Base-by-base conservation (phyloP, 2,797 vertebrate genomes). In the Chrosomus eos region DNA sequence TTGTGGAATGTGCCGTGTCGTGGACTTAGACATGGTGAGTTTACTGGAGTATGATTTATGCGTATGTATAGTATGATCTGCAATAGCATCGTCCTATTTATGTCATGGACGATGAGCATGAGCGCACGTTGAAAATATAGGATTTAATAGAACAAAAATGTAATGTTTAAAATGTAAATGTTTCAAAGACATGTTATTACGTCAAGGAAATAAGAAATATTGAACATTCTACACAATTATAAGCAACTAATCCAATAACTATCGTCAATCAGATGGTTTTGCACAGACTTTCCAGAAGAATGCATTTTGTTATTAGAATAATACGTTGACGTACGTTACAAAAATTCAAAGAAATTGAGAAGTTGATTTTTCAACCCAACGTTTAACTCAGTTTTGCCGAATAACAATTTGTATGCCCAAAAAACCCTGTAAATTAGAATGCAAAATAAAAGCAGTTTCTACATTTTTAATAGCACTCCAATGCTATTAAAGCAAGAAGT, bases 11-110 rank as follows among this genome's bases (percentile, higher is more conserved):
- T 84, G 11, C 93, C 92, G 80, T 92, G 88, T 76, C 91, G 95
- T 68, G 94, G 94, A 13, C 55, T 96, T 80, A 93, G 95, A 3
- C 89, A 94, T 80, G 95, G 95, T 95, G 86, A 92, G 90, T 80
- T 8, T 74, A n/a, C 5, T 18, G 11, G n/a, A 38, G 5, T 62
- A 23, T 51, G 21, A 10, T 48, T 5, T 21, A n/a, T n/a, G n/a
- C n/a, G n/a, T n/a, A n/a, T n/a, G n/a, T n/a, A n/a, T n/a, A n/a
- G n/a, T n/a, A n/a, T n/a, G n/a, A n/a, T 21, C 23, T 78, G 62
- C 16, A 67, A 48, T 1, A 1, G 7, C 16, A 53, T 36, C 33
- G 18, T 53, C 26, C n/a, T 68, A 48, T 45, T 43, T 14, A 78
- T 38, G 64, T 18, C 70, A 62, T 18, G n/a, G 40, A 33, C 31